Base-by-base conservation (phyloP, 2,113 vertebrate genomes). In the Heptranchias perlo region DNA sequence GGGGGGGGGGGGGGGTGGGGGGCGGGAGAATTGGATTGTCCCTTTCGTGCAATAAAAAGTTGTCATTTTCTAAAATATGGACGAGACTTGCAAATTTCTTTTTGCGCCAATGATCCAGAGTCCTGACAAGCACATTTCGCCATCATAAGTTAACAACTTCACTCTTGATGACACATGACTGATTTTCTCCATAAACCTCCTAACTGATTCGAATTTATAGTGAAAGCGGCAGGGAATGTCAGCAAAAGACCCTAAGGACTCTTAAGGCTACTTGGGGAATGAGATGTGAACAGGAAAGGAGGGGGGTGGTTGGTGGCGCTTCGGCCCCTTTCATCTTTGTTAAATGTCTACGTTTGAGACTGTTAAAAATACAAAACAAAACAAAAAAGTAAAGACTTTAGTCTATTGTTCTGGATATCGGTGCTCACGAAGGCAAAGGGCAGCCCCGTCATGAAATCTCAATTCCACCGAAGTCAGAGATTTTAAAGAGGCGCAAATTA, bases 391-490 rank as follows among this genome's bases (percentile, higher is more conserved):
- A 49, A 94, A 94, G 62, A 31, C 23, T 69, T 95, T 35, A 28
- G 14, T 73, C 65, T 31, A 44, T 95, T 95, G 11, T 95, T 35
- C 64, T 69, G 47, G 7, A 35, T 44, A 95, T 73, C 44, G 39
- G 58, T n/a, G 58, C 54, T 93, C 61, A 25, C 0, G 62, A 52
- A 69, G 21, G 39, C 64, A 95, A 69, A 28, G 47, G 93, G 64
- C 64, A 67, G 25, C 47, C 2, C 65, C 64, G 7, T 95, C 94
- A 73, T 52, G 94, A 95, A 95, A 69, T 69, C 65, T 31, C 94
- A 69, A 95, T 69, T 94, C 92, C 62, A 23, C 92, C 92, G 39
- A 62, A 94, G 92, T 94, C 92, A 94, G 92, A 94, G 92, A 44
- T 94, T 95, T 95, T 95, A 52, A 73, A 95, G 64, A 69, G 94